Percentiles rank a stretch among this genome's conserved stretches.
Conservation (phyloP, 2,888 invertebrate genomes). For the Dolichomitus sp. region DNA sequence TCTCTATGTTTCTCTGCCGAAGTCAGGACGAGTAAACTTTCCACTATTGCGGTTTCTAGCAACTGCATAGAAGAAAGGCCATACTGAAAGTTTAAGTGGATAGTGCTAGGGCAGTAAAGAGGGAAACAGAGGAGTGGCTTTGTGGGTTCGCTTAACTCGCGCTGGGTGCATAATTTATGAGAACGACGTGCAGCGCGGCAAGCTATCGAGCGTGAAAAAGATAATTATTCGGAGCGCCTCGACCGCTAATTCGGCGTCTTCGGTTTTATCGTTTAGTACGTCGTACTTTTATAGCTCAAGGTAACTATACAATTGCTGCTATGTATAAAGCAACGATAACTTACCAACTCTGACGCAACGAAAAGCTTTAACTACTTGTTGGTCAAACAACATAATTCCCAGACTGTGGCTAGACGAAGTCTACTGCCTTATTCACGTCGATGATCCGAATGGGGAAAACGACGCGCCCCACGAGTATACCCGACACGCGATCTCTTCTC, state of each 20-base stretch:
- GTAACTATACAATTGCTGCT: background rate
- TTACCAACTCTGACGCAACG: slow-evolving; percentile 4
- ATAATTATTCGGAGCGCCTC: slow-evolving; percentile 65
- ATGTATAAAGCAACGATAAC: background rate
- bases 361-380: slow-evolving; percentile 57
- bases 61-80: slow-evolving; percentile 63
- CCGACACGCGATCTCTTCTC: slow-evolving; percentile 52
- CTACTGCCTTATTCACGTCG: slow-evolving; percentile 31
- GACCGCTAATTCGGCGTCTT: slow-evolving; percentile 65
- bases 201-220: slow-evolving; percentile 65
- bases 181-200: slow-evolving; percentile 60
- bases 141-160: slow-evolving; percentile 49
- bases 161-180: slow-evolving; percentile 67
- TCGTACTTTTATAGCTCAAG: background rate
- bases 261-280: slow-evolving; percentile 51
- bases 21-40: slow-evolving; percentile 50
- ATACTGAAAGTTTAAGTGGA: slow-evolving; percentile 66
- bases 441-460: slow-evolving; percentile 41
- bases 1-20: slow-evolving; percentile 53
- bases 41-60: slow-evolving; percentile 53
- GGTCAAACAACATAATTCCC: slow-evolving; percentile 59
- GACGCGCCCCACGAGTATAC: slow-evolving; percentile 29
- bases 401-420: slow-evolving; percentile 41
- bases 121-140: slow-evolving; percentile 52
- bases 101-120: slow-evolving; percentile 34